Base-by-base conservation (phyloP, 1,140 invertebrate genomes). In the Conus betulinus region DNA sequence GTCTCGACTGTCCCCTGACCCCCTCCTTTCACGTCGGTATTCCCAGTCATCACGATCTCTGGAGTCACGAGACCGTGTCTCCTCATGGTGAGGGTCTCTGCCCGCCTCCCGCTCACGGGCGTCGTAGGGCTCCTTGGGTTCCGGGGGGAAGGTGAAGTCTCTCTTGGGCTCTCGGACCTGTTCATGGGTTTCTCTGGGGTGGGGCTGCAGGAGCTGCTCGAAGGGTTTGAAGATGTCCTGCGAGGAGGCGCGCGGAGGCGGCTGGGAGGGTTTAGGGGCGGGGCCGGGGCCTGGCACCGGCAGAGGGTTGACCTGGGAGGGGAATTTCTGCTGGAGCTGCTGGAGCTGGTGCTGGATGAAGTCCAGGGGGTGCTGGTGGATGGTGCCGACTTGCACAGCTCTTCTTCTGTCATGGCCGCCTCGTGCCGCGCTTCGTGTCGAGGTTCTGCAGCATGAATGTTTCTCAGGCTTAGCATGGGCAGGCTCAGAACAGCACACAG, bases 231-330 rank as follows among this genome's bases (percentile, higher is more conserved):
- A 84, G 20, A 76, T 74, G 81, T 88, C 63, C 60, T 87, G 78
- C 25, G 93, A 84, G 52, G 94, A 90, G 53, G 93, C 90, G 81
- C 91, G 87, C 17, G 91, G 84, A 60, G 91, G 57, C 85, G 91
- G 63, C 67, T 91, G 83, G 55, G 88, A 57, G 88, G 89, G 88
- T 67, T 91, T 90, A 71, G 88, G 88, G 39, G 3, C 39, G 39
- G 81, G 67, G 90, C 90, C 78, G 81, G 74, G 87, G 87, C 79
- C 85, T 91, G 89, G 51, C 84, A 87, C 55, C 81, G 15, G 93
- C 88, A 97, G 93, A 93, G 20, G 94, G 90, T 27, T 92, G 91
- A 10, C 91, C 91, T 79, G 91, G 91, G 87, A 89, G 94, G 91
- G 92, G 94, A 90, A 87, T 15, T 90, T 93, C 71, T 90, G 93